These are phyloP conservation scores for Drosophila eohydei DNA, from an alignment of 2,888 invertebrate species.

Conservation along the genomic window DNA sequence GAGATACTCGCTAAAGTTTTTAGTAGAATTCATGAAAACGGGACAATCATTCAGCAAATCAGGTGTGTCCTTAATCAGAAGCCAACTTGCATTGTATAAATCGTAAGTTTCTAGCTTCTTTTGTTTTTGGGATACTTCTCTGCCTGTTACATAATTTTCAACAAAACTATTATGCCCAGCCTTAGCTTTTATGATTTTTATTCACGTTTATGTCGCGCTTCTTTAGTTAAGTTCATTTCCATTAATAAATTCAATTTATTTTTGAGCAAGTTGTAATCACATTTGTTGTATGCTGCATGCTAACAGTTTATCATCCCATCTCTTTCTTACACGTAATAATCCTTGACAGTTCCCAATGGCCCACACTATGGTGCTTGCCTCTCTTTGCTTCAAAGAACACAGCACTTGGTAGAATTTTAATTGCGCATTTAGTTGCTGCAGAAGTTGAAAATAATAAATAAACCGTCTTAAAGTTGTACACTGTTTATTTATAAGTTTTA, in stretches of 20 bases:
- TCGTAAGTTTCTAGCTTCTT: no score
- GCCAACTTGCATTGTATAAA: no score
- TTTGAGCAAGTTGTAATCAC: neutral
- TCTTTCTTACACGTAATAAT: constrained; percentile 42
- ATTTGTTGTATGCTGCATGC: neutral
- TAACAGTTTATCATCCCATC: constrained; percentile 21
- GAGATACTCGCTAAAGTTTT: no score
- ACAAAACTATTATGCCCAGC: no score
- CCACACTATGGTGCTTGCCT: neutral
- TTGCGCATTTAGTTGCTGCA: constrained; percentile 57
- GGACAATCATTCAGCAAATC: no score
- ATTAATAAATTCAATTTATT: neutral
- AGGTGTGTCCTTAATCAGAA: no score
- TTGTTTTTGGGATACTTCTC: no score
- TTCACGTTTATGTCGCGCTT: neutral
- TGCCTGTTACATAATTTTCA: no score
- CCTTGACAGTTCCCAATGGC: constrained; percentile 30
- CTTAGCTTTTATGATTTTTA: neutral
- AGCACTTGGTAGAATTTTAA: constrained; percentile 54
- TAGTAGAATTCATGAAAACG: no score
- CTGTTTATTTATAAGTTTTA: constrained; percentile 50
- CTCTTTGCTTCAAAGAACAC: neutral
- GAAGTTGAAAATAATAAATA: constrained; percentile 14
- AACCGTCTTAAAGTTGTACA: constrained; percentile 38
- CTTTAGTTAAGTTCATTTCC: neutral